These are phyloP conservation scores for Bombycilla garrulus DNA, from an alignment of 2,113 vertebrate species.

Conservation along the genomic window DNA sequence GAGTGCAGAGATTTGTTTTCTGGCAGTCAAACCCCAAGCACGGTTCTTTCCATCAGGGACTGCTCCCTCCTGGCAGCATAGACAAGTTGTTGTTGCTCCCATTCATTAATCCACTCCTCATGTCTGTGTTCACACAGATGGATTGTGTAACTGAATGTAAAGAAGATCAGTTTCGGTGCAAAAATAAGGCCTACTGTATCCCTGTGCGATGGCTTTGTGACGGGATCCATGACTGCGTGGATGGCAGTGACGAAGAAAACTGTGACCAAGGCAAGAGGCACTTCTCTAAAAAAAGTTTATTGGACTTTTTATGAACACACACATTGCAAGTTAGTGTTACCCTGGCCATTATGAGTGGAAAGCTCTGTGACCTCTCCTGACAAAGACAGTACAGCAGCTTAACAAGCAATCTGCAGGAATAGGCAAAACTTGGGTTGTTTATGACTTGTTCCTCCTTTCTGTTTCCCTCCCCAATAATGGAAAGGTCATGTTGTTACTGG, in stretches of 20 bases:
- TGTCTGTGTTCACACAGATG: conserved; percentile 74
- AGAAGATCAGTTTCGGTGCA: conserved; percentile 92
- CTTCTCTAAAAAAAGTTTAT: background rate
- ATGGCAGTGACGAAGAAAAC: conserved; percentile 93
- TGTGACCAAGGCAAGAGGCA: conserved; percentile 77
- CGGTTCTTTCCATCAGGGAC: background rate
- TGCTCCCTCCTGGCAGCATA: rapidly evolving
- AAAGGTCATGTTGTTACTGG: background rate
- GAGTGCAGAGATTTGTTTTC: background rate
- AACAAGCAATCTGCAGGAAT: background rate
- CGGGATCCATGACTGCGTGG: conserved; percentile 90
- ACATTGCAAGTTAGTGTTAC: background rate
- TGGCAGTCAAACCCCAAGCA: rapidly evolving
- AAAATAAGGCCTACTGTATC: conserved; percentile 91
- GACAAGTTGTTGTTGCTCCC: background rate
- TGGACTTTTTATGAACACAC: background rate
- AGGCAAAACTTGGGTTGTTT: background rate
- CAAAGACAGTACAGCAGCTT: background rate
- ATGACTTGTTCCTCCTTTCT: background rate
- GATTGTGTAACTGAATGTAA: conserved; percentile 92
- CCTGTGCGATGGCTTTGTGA: conserved; percentile 94
- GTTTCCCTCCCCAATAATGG: background rate
- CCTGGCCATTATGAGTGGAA: background rate
- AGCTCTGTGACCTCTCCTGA: background rate
- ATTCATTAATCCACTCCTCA: background rate